phyloP scores from a whole-genome alignment of 2,113 vertebrate species.

The Cynocephalus volans region DNA sequence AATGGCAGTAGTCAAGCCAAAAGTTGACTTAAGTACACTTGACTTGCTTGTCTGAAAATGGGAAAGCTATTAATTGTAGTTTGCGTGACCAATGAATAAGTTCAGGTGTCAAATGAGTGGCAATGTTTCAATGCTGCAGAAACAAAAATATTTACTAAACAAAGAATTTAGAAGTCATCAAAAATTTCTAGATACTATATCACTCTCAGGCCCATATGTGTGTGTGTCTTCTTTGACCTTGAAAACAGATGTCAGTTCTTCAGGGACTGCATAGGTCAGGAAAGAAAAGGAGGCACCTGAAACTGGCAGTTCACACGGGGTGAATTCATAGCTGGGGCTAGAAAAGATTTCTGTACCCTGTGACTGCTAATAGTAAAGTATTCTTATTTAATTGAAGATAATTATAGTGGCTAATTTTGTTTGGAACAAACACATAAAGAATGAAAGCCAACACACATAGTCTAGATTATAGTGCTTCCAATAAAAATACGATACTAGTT shows the following conservation, averaged over 20 bases:
- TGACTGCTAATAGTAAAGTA: not conserved
- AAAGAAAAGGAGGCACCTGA: not conserved
- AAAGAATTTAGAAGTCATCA: not conserved
- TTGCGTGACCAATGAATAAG: not conserved
- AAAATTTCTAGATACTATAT: too few relatives aligned
- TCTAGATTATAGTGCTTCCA: not conserved
- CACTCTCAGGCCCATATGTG: not conserved
- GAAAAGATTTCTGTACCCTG: not conserved
- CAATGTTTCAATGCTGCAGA: not conserved
- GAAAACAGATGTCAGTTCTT: not conserved
- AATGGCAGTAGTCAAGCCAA: not conserved
- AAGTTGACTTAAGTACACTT: not conserved
- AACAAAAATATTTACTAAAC: not conserved
- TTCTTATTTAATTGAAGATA: not conserved
- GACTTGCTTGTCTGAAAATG: not conserved
- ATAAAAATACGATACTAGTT: not conserved
- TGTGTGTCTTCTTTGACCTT: not conserved
- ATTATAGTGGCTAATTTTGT: not conserved
- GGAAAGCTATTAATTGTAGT: not conserved
- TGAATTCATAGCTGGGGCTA: fast-evolving
- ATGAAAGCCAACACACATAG: not conserved
- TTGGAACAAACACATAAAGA: not conserved
- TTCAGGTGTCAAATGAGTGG: not conserved
- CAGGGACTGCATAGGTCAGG: not conserved
- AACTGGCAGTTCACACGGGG: too few relatives aligned